Evolutionary conservation across 2,797 vertebrate genomes (phyloP).

Genomic region (Poeciliopsis gracilis): DNA sequence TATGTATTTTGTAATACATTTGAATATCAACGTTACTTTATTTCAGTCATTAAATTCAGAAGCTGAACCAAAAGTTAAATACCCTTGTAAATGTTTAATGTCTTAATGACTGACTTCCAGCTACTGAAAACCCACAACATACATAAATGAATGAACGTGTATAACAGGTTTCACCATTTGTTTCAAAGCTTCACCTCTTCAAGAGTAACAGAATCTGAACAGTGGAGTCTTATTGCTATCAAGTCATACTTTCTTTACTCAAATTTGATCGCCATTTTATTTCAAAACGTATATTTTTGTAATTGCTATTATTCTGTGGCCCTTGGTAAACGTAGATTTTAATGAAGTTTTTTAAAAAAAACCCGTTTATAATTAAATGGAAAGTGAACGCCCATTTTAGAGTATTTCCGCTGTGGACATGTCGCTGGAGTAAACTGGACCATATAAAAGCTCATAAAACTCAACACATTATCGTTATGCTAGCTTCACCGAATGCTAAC

Average conservation of each 20-base stretch:
- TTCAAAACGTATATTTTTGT: background rate
- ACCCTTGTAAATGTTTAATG: background rate
- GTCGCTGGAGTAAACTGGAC: background rate
- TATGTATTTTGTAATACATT: background rate
- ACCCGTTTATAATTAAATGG: background rate
- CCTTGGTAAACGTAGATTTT: background rate
- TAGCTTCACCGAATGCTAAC: conserved; percentile 40
- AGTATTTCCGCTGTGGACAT: background rate
- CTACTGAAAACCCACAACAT: background rate
- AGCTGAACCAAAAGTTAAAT: background rate
- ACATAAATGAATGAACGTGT: background rate
- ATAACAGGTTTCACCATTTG: background rate
- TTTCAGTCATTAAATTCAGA: background rate
- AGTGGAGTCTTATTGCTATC: background rate
- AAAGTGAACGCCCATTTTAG: background rate
- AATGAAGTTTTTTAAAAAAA: background rate
- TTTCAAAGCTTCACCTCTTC: background rate
- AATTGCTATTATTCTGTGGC: background rate
- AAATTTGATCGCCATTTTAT: background rate
- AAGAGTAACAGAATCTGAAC: background rate
- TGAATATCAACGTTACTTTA: background rate
- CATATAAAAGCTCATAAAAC: background rate
- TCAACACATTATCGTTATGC: background rate
- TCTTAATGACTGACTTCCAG: background rate
- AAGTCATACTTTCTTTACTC: background rate